These are phyloP conservation scores for Emys orbicularis DNA, from an alignment of 2,797 vertebrate genomes.

Conservation along the genomic window DNA sequence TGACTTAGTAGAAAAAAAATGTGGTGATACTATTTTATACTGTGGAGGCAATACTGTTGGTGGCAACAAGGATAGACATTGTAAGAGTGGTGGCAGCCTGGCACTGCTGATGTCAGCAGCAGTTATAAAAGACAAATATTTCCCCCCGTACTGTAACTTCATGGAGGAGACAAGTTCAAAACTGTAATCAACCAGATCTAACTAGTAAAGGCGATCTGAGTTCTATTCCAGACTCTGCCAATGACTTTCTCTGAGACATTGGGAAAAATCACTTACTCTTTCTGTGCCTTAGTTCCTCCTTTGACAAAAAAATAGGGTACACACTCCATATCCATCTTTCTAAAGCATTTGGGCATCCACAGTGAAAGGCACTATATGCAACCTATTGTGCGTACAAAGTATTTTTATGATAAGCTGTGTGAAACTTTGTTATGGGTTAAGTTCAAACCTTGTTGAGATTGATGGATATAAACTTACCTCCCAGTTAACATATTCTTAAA, in stretches of 20 bases:
- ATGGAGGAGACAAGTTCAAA: background rate
- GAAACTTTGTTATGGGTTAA: too few species aligned
- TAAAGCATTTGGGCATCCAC: too few species aligned
- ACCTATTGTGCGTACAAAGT: too few species aligned
- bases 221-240: background rate
- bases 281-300: background rate
- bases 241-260: background rate
- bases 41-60: background rate
- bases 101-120: background rate
- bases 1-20: accelerated
- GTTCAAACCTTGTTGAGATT: too few species aligned
- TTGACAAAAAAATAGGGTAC: too few species aligned
- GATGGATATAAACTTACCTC: too few species aligned
- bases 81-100: background rate
- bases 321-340: too few species aligned
- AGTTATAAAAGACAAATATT: background rate
- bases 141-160: too few species aligned
- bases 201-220: too few species aligned
- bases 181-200: background rate
- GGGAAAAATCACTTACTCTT: background rate
- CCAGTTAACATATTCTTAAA: too few species aligned
- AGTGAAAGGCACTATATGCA: too few species aligned
- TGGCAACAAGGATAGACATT: background rate
- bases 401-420: too few species aligned
- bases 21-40: accelerated